Evolutionary conservation across 2,888 invertebrate species (phyloP).

Genomic region (Chaetogeoica ovagalla): DNA sequence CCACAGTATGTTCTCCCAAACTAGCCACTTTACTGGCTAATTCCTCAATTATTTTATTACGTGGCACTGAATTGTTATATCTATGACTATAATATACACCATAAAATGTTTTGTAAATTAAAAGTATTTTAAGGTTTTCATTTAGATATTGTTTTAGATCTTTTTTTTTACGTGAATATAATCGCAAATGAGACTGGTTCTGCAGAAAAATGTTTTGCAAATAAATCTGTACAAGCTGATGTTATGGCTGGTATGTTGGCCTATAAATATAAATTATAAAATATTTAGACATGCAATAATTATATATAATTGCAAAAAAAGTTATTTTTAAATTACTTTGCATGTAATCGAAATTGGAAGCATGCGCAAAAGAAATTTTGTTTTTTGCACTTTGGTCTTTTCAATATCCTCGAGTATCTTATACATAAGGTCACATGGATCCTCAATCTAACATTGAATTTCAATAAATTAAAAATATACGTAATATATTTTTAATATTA

Average conservation of each 20-base stretch:
- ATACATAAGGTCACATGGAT: constrained; percentile 74
- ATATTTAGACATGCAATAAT: background rate
- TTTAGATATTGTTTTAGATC: background rate
- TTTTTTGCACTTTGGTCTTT: constrained; percentile 70
- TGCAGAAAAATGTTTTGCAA: constrained; percentile 72
- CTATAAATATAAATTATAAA: constrained; percentile 56
- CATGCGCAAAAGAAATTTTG: constrained; percentile 76
- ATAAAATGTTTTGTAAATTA: constrained; percentile 23
- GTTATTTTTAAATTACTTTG: constrained; percentile 60
- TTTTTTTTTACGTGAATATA: constrained; percentile 67
- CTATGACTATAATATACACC: constrained; percentile 63
- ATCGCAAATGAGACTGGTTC: constrained; percentile 75
- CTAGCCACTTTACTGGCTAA: constrained; percentile 72
- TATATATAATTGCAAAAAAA: background rate
- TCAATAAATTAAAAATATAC: background rate
- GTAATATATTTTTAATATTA: constrained; percentile 1
- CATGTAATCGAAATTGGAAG: constrained; percentile 82
- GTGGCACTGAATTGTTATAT: constrained; percentile 73
- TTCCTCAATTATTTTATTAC: constrained; percentile 73
- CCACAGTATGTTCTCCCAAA: constrained; percentile 73
- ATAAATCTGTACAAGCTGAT: constrained; percentile 67
- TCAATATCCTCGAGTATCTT: constrained; percentile 75
- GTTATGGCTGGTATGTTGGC: constrained; percentile 78
- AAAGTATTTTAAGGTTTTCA: background rate
- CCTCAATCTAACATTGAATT: constrained; percentile 62